phyloP scores from a whole-genome alignment of 2,113 vertebrate genomes.

The Leiothrix lutea region DNA sequence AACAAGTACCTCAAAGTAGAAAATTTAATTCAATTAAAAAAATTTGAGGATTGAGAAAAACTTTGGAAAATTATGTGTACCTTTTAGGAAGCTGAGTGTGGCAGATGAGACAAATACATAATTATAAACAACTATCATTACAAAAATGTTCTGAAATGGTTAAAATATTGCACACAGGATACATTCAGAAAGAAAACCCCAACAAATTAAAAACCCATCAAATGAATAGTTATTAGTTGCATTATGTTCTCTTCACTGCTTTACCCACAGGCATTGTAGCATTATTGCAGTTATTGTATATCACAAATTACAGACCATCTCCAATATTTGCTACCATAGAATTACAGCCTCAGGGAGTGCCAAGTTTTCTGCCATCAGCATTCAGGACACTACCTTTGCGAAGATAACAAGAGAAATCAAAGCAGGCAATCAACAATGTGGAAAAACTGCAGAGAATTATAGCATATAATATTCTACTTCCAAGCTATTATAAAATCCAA shows the following conservation, averaged over 20 bases:
- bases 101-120: neutral
- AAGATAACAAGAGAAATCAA: neutral
- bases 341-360: neutral
- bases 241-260: neutral
- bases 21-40: neutral
- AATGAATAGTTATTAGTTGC: conserved; percentile 26
- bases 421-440: neutral
- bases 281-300: conserved; percentile 18
- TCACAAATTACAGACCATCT: neutral
- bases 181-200: neutral
- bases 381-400: neutral
- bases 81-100: neutral
- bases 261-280: neutral
- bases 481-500: neutral
- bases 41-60: neutral
- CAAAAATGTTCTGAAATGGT: neutral
- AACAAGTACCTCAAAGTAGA: neutral
- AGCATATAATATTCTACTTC: neutral
- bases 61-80: neutral
- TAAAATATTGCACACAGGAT: neutral
- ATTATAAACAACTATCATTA: neutral
- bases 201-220: neutral
- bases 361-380: neutral
- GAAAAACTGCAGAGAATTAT: neutral
- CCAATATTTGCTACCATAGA: neutral